Evolutionary conservation across 2,888 invertebrate species (phyloP).

Genomic region (Hyposoter dolosus): DNA sequence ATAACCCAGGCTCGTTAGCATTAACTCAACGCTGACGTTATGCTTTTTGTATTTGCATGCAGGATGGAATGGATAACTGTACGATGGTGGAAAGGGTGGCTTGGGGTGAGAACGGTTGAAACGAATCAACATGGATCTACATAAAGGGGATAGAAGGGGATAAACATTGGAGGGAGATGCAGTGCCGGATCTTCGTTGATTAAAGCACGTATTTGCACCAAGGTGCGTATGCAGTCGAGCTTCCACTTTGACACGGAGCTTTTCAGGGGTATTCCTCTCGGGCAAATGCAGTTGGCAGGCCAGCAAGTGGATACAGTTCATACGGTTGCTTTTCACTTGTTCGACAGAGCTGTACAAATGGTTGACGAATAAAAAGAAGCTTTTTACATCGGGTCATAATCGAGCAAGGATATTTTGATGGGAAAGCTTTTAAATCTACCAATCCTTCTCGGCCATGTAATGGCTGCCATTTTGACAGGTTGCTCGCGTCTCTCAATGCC

Average conservation of each 20-base stretch:
- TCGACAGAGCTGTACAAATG: background rate
- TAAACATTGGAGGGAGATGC: slow-evolving; percentile 18
- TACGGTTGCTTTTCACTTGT: background rate
- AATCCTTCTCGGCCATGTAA: background rate
- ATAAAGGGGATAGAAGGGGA: slow-evolving; percentile 6
- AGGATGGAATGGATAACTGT: slow-evolving; percentile 9
- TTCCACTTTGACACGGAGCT: slow-evolving; percentile 42
- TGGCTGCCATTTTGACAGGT: background rate
- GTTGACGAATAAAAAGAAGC: background rate
- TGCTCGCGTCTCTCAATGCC: background rate
- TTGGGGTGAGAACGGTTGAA: background rate
- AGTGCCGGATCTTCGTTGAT: slow-evolving; percentile 70
- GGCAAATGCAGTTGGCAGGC: slow-evolving; percentile 2
- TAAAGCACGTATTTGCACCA: slow-evolving; percentile 73
- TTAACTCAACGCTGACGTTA: slow-evolving; percentile 14
- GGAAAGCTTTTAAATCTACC: slow-evolving; percentile 1
- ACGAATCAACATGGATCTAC: slow-evolving; percentile 17
- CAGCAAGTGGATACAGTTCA: background rate
- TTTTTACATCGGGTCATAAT: slow-evolving; percentile 2
- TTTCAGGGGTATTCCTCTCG: slow-evolving; percentile 12
- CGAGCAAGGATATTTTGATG: background rate
- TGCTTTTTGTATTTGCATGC: slow-evolving; percentile 26
- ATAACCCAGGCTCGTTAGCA: slow-evolving; percentile 12
- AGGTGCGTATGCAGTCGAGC: slow-evolving; percentile 62
- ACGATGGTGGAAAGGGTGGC: background rate